Base-by-base conservation (phyloP, 2,113 vertebrate genomes). In the Herpetotheres cachinnans region DNA sequence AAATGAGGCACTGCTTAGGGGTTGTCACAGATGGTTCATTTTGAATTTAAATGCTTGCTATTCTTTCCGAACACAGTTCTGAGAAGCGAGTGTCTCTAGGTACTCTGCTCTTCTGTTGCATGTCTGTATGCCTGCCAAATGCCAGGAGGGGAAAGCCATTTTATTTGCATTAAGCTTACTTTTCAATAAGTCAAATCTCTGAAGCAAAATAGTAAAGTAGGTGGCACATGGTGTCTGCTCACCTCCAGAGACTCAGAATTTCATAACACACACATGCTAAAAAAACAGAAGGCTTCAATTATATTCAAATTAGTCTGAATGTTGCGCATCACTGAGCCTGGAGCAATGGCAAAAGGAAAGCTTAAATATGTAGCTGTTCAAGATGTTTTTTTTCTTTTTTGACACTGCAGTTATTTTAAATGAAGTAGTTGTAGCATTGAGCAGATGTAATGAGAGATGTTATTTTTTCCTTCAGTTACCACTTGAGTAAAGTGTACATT, bases 11-110 rank as follows among this genome's bases (percentile, higher is more conserved):
- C 27, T 77, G 84, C 73, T 95, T 82, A 66, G 32, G 47, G 40
- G 25, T 62, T 95, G 89, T 62, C 95, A 90, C 73, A 95, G 84
- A 87, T 71, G 69, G 40, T 55, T 90, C 3, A 2, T 82, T 96
- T 81, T 71, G 82, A 83, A 86, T 94, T 67, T 79, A 95, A 89
- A 82, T 72, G 49, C 49, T 77, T 80, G 54, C 59, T 82, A 44
- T 89, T 95, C 91, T 91, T 96, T 80, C 78, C 4, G 6, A 94
- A 69, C 77, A 82, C 66, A 42, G 63, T 58, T 83, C 90, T 90
- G 47, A 89, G 72, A 59, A 82, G 30, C 0, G 0, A 12, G 2
- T 38, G 36, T 71, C 65, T 94, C n/a, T 26, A 9, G 66, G n/a
- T 95, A 20, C 25, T 63, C 34, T 85, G 56, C 29, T 70, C 34